A percentile compares a stretch with the other conserved stretches of the same genome.
phyloP scores from a whole-genome alignment of 2,888 invertebrate species.

The Hermaeophaga mercurialis region DNA sequence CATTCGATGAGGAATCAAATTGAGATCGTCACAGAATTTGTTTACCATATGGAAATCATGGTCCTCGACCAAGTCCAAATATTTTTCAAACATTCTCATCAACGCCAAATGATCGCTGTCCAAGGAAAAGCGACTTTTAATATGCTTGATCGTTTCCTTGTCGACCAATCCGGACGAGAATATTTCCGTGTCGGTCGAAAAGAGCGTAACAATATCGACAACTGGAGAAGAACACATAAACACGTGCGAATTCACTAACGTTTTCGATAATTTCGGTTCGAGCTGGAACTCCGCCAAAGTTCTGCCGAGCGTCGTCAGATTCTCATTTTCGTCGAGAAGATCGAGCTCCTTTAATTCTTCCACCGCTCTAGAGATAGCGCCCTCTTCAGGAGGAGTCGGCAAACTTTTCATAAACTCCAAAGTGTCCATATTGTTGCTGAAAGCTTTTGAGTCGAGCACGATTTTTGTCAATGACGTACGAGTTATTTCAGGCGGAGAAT shows the following conservation, averaged over 20 bases:
- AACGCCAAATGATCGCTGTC: conserved; percentile 69
- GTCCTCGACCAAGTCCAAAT: conserved; percentile 53
- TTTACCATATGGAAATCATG: conserved; percentile 46
- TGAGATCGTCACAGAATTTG: conserved; percentile 57
- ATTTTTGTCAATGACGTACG: conserved; percentile 62
- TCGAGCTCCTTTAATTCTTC: conserved; percentile 65
- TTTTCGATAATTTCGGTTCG: conserved; percentile 66
- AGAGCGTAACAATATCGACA: conserved; percentile 58
- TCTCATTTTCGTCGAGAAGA: conserved; percentile 64
- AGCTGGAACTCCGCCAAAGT: conserved; percentile 59
- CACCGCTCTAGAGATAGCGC: conserved; percentile 63
- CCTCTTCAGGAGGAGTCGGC: conserved; percentile 65
- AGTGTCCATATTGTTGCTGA: conserved; percentile 63
- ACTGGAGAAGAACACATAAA: conserved; percentile 63
- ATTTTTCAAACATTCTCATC: conserved; percentile 63
- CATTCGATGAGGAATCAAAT: conserved; percentile 61
- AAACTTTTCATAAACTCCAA: conserved; percentile 65
- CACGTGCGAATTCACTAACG: conserved; percentile 64
- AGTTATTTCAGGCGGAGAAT: conserved; percentile 68
- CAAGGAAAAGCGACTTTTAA: conserved; percentile 60
- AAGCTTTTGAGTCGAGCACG: conserved; percentile 66
- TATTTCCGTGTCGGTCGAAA: conserved; percentile 61
- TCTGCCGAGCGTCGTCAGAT: conserved; percentile 67
- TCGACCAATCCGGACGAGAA: conserved; percentile 60
- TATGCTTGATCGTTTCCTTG: conserved; percentile 59